Base-by-base conservation (phyloP, 23 tunicate species). In the Trididemnum nubilum region DNA sequence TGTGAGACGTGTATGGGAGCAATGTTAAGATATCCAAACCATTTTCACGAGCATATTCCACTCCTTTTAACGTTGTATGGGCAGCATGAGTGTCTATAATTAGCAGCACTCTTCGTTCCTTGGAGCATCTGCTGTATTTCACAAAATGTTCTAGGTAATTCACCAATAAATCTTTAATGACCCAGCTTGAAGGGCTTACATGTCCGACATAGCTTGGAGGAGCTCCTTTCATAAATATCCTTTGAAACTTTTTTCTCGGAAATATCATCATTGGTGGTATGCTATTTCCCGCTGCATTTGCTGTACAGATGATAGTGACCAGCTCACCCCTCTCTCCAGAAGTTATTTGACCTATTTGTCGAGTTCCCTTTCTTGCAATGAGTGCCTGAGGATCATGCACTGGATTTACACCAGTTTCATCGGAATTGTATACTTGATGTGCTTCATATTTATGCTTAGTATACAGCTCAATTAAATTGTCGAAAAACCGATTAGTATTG, bases 71-170 rank as follows among this genome's bases (percentile, higher is more conserved):
- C 67, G 29, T 21, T 61, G 29, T 25, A 25, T 61, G 67, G 5
- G 67, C 27, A 21, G 27, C 77, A 66, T 81, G 85, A 32, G 67
- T 81, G 73, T 81, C 85, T 73, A 70, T 38, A 12, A 67, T 66
- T 77, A 81, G 77, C 38, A 81, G 54, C 51, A 69, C 85, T 28
- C 69, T 81, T 3, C 69, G 59, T 25, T 66, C 77, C 24, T 37
- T 30, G 22, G 77, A 67, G 64, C 85, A 81, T 36, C 85, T 66
- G n/a, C 33, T 81, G 37, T 30, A 39, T 40, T 67, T 23, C 21
- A 81, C 77, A 67, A 81, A 81, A 65, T 65, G 71, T 37, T 27
- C 32, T 27, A 81, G 27, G 71, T 30, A 75, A 66, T 67, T 12
- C 4, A 67, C 25, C 34, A 67, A 69, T 52, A 65, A 52, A 21